Percentiles rank a stretch among this genome's conserved stretches.
Evolutionary conservation across 2,888 invertebrate species (phyloP).

Genomic region (Idaea straminata): DNA sequence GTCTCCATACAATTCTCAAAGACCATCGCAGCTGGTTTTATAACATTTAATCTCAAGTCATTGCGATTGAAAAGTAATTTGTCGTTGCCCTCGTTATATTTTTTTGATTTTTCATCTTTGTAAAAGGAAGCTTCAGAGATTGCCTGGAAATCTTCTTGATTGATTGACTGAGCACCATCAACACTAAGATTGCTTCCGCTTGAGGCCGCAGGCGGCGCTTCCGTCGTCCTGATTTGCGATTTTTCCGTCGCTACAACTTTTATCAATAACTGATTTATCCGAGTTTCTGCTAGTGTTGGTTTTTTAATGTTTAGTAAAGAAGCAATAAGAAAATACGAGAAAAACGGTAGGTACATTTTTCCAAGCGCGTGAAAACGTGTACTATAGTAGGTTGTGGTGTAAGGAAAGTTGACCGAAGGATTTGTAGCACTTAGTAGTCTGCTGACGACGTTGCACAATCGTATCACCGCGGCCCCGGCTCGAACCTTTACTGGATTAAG

Average conservation of each 20-base stretch:
- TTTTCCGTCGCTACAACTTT: conserved; percentile 10
- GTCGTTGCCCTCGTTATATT: conserved; percentile 40
- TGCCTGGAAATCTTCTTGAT: conserved; percentile 64
- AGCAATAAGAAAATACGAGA: conserved; percentile 46
- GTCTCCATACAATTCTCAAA: conserved; percentile 68
- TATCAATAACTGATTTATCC: conserved; percentile 26
- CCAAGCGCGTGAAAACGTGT: conserved; percentile 34
- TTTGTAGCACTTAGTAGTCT: conserved; percentile 78
- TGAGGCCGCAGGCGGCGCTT: conserved; percentile 56
- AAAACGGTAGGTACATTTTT: conserved; percentile 49
- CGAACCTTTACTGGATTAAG: conserved; percentile 67
- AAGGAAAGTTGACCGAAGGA: conserved; percentile 60
- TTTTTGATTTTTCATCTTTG: conserved; percentile 48
- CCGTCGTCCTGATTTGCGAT: conserved; percentile 58
- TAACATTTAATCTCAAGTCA: conserved; percentile 22
- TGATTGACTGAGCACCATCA: conserved; percentile 40
- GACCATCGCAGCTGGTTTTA: conserved; percentile 49
- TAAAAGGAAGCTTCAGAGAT: conserved; percentile 58
- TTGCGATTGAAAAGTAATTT: conserved; percentile 44
- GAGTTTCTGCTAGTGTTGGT: conserved; percentile 18
- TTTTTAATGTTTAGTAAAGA: conserved; percentile 16
- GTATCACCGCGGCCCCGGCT: conserved; percentile 57
- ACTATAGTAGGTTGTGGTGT: conserved; percentile 45
- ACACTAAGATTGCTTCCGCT: conserved; percentile 72
- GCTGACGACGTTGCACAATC: conserved; percentile 65